Conservation (phyloP, 2,888 invertebrate species). For the Osmoderma eremita region DNA sequence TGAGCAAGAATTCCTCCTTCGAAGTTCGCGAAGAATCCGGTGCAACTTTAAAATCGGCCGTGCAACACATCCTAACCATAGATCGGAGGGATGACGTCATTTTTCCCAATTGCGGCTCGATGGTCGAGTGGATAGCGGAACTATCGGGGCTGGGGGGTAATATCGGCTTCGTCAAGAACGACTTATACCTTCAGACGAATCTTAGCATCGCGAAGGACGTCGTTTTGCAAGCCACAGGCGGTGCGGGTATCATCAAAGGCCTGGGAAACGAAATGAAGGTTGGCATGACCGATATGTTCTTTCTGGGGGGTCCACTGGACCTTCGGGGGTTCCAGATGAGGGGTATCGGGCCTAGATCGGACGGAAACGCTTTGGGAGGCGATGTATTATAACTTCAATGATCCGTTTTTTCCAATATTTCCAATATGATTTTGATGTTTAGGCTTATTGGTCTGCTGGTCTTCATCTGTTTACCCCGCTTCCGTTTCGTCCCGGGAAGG, state of each 20-base stretch:
- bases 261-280: conserved; percentile 70
- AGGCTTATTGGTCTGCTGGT: conserved; percentile 87
- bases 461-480: conserved; percentile 90
- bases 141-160: conserved; percentile 91
- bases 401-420: neutral
- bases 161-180: conserved; percentile 88
- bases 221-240: conserved; percentile 63
- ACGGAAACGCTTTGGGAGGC: conserved; percentile 80
- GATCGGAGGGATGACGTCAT: conserved; percentile 84
- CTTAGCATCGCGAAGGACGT: conserved; percentile 57
- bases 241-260: conserved; percentile 75
- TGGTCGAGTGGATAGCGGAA: conserved; percentile 81
- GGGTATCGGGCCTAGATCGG: conserved; percentile 87
- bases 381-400: conserved; percentile 61
- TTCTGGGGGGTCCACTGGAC: conserved; percentile 89
- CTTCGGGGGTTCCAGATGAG: conserved; percentile 88
- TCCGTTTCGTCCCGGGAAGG: conserved; percentile 83
- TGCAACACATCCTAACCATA: conserved; percentile 81
- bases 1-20: conserved; percentile 81
- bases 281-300: conserved; percentile 79
- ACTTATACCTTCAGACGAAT: conserved; percentile 77
- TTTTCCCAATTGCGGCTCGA: conserved; percentile 80
- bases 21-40: conserved; percentile 89
- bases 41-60: conserved; percentile 86
- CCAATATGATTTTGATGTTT: conserved; percentile 38